A percentile compares a stretch with the other conserved stretches of the same genome.
These are phyloP conservation scores for Poeciliopsis prolifica DNA, from an alignment of 2,113 vertebrate species.

Conservation along the genomic window DNA sequence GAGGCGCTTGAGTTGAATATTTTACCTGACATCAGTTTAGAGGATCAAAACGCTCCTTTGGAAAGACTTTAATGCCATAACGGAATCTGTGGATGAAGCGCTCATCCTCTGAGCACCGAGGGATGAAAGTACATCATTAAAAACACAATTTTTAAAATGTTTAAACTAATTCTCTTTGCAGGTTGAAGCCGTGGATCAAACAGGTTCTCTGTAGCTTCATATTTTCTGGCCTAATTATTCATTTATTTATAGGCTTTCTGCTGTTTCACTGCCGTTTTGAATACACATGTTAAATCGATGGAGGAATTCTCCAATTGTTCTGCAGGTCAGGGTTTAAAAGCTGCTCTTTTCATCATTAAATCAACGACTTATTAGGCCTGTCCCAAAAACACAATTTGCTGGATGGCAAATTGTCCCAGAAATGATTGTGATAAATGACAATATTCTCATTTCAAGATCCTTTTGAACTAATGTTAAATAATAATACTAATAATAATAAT, in stretches of 20 bases:
- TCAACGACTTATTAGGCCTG: neutral
- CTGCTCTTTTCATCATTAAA: neutral
- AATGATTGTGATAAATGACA: no score
- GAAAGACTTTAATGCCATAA: slow-evolving; percentile 28
- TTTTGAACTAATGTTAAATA: no score
- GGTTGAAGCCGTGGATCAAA: neutral
- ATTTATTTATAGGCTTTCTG: no score
- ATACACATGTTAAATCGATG: neutral
- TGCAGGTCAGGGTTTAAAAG: neutral
- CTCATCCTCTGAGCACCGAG: slow-evolving; percentile 1
- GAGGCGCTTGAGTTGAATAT: slow-evolving; percentile 9
- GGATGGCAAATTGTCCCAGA: no score
- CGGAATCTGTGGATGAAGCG: slow-evolving; percentile 23
- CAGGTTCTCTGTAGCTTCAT: neutral
- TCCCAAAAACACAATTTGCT: no score
- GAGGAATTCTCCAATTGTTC: neutral
- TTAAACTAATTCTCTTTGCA: neutral
- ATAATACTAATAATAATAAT: no score
- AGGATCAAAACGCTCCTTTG: slow-evolving; percentile 30
- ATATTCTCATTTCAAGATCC: no score
- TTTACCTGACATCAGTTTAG: slow-evolving; percentile 28
- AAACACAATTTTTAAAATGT: neutral
- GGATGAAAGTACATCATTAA: slow-evolving; percentile 4
- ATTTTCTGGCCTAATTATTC: neutral
- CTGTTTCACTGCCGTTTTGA: neutral